Base-by-base conservation (phyloP, 1,140 invertebrate species). In the Samia ricini region DNA sequence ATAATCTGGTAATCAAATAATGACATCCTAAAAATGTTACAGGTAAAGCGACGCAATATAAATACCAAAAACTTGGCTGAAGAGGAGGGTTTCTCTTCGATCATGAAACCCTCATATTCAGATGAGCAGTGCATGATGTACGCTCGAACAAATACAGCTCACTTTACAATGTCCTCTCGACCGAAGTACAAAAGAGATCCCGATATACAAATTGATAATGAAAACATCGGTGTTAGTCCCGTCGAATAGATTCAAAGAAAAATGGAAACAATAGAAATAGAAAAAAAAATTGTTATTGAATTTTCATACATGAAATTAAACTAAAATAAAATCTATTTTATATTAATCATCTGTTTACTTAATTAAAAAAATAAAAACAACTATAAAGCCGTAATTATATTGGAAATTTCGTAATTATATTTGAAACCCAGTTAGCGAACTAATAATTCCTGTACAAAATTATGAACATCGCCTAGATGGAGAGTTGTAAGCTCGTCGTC, bases 111-210 rank as follows among this genome's bases (percentile, higher is more conserved):
- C 15, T 20, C 48, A 20, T 3, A 21, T 21, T 42, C 24, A 20
- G 54, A 29, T n/a, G 58, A 60, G 18, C 15, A 51, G 20, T 52
- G 26, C 22, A 50, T 23, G 12, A 56, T 22, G 12, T 59, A 65
- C 56, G 56, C 36, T 0, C 58, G 36, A 2, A 23, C 20, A 24
- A 49, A 8, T 4, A 69, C 22, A 61, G 7, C 33, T 19, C 8
- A 10, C 10, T 20, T 2, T 23, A 68, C 22, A 51, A 29, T 19
- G 2, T 22, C 15, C 22, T 21, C 56, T 18, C 57, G 4, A 19
- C 81, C 78, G 7, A 74, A 75, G 20, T 77, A 77, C 68, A 84
- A 84, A 55, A 73, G 69, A 22, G 81, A 84, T 60, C 81, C 81
- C 0, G 61, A 75, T n/a, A 81, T 82, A 18, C 49, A 63, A 10